Base-by-base conservation (phyloP, 1,140 invertebrate species). In the Dendroctonus ponderosae region DNA sequence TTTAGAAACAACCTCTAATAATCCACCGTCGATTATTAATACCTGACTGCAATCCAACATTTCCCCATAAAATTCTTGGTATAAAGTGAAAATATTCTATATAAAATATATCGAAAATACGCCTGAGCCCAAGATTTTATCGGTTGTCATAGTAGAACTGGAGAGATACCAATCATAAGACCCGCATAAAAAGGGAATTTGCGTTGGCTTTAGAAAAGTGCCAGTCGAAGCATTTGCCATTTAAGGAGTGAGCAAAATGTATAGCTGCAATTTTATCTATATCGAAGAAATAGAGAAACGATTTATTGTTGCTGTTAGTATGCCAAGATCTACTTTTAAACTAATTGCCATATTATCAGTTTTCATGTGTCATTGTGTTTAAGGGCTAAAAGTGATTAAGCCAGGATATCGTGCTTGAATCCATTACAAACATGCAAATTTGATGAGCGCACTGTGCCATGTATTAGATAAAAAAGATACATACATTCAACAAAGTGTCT, bases 381-480 rank as follows among this genome's bases (percentile, higher is more conserved):
- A 26, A 26, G 26, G 26, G 26, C 26, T 26, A 26, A 26, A 26
- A 26, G 26, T 26, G 26, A 26, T 26, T 26, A 26, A 26, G 26
- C 26, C 26, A 3, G 26, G 26, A 26, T 56, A 41, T 39, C 53
- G 53, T 56, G 53, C 41, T 11, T n/a, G 37, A 56, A 56, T 56
- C 26, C 53, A 56, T 56, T 56, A 56, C 26, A 11, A 41, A n/a
- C 37, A 56, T 56, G 53, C 53, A 56, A 56, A 56, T 56, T 56
- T 56, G 39, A 40, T 26, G 37, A 41, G 53, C 53, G n/a, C 50
- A 52, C 7, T 26, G n/a, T 37, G 9, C 50, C 53, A 39, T 56
- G 53, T 56, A 56, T 8, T 56, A 56, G 39, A 56, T 41, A 9
- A 56, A 56, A 56, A 56, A 56, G 53, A 56, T 56, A 56, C 50